Percentiles rank a stretch among this genome's conserved stretches.
phyloP scores from a whole-genome alignment of 2,888 invertebrate genomes.

The Epicampocera succincta region DNA sequence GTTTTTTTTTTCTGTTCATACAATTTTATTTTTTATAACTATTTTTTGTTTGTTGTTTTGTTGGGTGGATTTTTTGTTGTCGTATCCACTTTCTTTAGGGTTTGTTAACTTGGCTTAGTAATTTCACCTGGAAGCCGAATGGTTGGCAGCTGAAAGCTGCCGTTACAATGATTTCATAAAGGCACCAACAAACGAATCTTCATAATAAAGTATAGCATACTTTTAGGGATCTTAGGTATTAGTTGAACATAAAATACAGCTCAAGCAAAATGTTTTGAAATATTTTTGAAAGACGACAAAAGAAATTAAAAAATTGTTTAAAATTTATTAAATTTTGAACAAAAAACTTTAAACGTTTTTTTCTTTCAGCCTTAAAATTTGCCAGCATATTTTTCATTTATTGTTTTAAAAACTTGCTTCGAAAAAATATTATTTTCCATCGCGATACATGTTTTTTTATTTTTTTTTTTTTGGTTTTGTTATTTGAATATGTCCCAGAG shows the following conservation, averaged over 20 bases:
- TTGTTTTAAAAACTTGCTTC: background rate
- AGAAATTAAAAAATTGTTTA: no score
- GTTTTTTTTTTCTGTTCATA: background rate
- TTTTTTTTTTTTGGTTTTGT: background rate
- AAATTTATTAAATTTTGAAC: no score
- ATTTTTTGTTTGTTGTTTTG: background rate
- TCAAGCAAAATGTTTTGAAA: slow-evolving; percentile 12
- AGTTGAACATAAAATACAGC: slow-evolving; percentile 11
- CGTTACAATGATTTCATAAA: slow-evolving; percentile 10
- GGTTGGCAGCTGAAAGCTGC: slow-evolving; percentile 38
- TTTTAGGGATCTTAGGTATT: slow-evolving; percentile 32
- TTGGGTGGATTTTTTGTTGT: no score
- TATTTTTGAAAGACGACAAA: background rate
- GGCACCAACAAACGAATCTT: background rate
- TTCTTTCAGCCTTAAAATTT: no score
- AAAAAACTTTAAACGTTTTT: no score
- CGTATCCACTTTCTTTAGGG: slow-evolving; percentile 1
- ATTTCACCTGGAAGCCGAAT: slow-evolving; percentile 35
- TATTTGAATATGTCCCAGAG: slow-evolving; percentile 11
- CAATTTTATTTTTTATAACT: background rate
- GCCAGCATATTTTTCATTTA: background rate
- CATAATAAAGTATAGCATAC: slow-evolving; percentile 21
- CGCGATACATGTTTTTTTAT: background rate
- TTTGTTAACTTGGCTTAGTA: slow-evolving; percentile 59
- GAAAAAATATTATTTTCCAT: background rate